Evolutionary conservation across 2,888 invertebrate genomes (phyloP).

Genomic region (Tenthredo amoena): DNA sequence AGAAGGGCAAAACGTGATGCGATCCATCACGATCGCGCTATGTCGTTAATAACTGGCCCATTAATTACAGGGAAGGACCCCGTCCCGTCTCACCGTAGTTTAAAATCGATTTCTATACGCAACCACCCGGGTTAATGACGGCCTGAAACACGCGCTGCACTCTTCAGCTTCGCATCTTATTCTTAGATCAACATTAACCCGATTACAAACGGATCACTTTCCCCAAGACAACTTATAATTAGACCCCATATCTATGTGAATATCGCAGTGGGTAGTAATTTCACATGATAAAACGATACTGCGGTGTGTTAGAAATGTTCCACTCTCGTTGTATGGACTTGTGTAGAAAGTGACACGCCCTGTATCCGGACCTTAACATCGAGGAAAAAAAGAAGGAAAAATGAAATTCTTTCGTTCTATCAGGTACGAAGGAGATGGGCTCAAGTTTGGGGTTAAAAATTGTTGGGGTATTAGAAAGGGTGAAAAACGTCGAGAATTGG

Average conservation of each 20-base stretch:
- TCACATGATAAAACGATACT: neutral
- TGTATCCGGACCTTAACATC: neutral
- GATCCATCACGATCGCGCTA: constrained; percentile 45
- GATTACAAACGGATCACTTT: constrained; percentile 8
- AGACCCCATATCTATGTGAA: neutral
- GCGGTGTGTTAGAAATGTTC: neutral
- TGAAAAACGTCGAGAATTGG: neutral
- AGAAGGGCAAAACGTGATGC: constrained; percentile 42
- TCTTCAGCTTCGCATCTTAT: neutral
- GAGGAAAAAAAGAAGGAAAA: neutral
- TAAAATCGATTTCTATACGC: constrained; percentile 34
- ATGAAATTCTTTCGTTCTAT: neutral
- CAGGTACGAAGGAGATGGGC: neutral
- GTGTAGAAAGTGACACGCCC: constrained; percentile 20
- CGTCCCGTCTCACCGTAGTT: constrained; percentile 29
- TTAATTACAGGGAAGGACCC: constrained; percentile 48
- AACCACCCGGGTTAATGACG: constrained; percentile 37
- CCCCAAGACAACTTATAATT: neutral
- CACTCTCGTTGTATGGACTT: neutral
- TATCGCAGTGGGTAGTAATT: neutral
- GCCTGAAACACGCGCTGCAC: constrained; percentile 16
- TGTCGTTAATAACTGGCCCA: constrained; percentile 50
- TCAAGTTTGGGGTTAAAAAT: neutral
- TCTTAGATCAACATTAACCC: neutral
- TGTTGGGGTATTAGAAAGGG: neutral